Evolutionary conservation across 2,888 invertebrate genomes (phyloP).

Genomic region (Pogonocherus hispidulus): DNA sequence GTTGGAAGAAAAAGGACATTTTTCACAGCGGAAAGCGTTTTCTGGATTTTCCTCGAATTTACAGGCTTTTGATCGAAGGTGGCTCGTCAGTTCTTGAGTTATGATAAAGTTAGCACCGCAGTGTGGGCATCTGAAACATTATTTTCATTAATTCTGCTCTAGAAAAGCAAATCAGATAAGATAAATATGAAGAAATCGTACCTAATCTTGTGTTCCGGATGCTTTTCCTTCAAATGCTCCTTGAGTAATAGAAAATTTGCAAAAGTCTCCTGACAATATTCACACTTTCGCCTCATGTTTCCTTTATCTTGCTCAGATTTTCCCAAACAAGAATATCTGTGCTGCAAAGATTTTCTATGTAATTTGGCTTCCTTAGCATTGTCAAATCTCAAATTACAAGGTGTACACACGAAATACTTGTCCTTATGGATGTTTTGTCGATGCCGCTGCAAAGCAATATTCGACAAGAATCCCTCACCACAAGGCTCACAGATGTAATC

Average conservation of each 20-base stretch:
- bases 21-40: slow-evolving; percentile 69
- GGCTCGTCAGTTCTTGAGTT: slow-evolving; percentile 82
- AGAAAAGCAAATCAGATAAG: neutral
- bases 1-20: slow-evolving; percentile 75
- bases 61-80: slow-evolving; percentile 76
- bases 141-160: neutral
- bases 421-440: slow-evolving; percentile 74
- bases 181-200: too few relatives aligned
- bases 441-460: slow-evolving; percentile 78
- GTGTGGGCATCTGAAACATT: slow-evolving; percentile 75
- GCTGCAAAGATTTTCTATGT: slow-evolving; percentile 77
- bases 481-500: slow-evolving; percentile 76
- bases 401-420: slow-evolving; percentile 76
- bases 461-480: slow-evolving; percentile 66
- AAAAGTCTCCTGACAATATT: slow-evolving; percentile 73
- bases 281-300: slow-evolving; percentile 72
- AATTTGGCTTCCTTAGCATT: slow-evolving; percentile 74
- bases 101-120: slow-evolving; percentile 80
- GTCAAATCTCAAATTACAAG: slow-evolving; percentile 77
- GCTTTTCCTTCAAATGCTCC: slow-evolving; percentile 73
- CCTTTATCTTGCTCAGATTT: slow-evolving; percentile 62
- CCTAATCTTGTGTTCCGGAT: slow-evolving; percentile 77
- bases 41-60: slow-evolving; percentile 62
- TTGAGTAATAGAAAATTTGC: slow-evolving; percentile 73
- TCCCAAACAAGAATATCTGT: slow-evolving; percentile 73